Percentiles rank a stretch among this genome's conserved stretches.
Conservation (phyloP, 2,113 vertebrate species). For the Nymphicus hollandicus region DNA sequence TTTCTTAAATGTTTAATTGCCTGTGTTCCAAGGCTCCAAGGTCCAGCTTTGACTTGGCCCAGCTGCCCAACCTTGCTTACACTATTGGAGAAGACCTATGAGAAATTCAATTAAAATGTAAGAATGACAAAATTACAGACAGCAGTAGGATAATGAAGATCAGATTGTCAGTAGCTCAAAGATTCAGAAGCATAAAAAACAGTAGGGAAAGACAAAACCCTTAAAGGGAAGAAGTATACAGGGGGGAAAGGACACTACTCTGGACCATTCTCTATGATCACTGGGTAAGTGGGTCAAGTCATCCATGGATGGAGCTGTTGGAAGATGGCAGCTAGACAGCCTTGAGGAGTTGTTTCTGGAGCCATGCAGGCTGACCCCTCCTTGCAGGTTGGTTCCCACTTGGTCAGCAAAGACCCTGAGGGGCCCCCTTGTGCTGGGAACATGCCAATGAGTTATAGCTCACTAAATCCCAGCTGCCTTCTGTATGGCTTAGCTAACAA, state of each 20-base stretch:
- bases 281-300: neutral
- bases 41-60: neutral
- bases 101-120: neutral
- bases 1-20: neutral
- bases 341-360: neutral
- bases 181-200: neutral
- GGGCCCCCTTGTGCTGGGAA: fast-evolving
- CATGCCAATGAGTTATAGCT: neutral
- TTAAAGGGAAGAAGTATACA: neutral
- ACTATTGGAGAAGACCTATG: neutral
- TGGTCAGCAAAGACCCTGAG: neutral
- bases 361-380: neutral
- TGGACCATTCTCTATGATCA: neutral
- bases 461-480: neutral
- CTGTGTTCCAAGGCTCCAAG: neutral
- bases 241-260: neutral
- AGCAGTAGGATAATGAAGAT: neutral
- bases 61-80: neutral
- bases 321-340: neutral
- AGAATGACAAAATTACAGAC: neutral
- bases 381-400: fast-evolving
- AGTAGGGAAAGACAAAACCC: neutral
- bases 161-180: neutral
- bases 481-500: neutral
- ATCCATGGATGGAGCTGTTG: neutral